These are phyloP conservation scores for Centrocercus urophasianus DNA, from an alignment of 2,113 vertebrate genomes.

Conservation along the genomic window DNA sequence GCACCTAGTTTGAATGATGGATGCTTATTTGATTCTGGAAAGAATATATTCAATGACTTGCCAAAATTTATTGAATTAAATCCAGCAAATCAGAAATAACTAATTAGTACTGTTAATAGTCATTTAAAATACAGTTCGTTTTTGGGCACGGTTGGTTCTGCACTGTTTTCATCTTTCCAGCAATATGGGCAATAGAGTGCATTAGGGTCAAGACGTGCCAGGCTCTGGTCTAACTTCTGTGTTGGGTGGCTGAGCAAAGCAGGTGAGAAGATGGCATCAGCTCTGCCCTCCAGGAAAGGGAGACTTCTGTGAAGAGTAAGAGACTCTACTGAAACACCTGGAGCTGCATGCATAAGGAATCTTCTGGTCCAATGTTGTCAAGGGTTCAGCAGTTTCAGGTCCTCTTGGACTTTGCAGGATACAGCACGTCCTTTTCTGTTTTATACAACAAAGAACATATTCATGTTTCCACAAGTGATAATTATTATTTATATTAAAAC, in stretches of 20 bases:
- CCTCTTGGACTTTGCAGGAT: background rate
- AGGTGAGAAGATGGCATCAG: background rate
- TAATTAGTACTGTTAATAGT: slow-evolving; percentile 2
- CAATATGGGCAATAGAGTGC: background rate
- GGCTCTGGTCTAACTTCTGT: background rate
- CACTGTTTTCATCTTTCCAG: background rate
- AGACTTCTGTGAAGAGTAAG: background rate
- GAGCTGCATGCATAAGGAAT: background rate
- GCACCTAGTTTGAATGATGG: background rate
- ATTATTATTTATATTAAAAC: background rate
- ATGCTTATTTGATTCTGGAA: slow-evolving; percentile 2
- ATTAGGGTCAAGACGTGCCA: background rate
- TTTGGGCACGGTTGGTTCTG: background rate
- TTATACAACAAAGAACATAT: background rate
- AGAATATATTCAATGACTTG: background rate
- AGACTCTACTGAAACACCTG: background rate
- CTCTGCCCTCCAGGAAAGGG: background rate
- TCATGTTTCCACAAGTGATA: background rate
- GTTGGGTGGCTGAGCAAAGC: background rate
- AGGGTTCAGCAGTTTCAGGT: background rate
- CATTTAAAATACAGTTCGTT: background rate
- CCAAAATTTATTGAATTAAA: background rate
- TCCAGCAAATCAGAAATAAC: background rate
- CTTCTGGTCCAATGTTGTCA: background rate
- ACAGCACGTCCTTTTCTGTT: background rate